A percentile compares a stretch with the other conserved stretches of the same genome.
These are phyloP conservation scores for Rhynchonycteris naso DNA, from an alignment of 2,797 vertebrate species.

Conservation along the genomic window DNA sequence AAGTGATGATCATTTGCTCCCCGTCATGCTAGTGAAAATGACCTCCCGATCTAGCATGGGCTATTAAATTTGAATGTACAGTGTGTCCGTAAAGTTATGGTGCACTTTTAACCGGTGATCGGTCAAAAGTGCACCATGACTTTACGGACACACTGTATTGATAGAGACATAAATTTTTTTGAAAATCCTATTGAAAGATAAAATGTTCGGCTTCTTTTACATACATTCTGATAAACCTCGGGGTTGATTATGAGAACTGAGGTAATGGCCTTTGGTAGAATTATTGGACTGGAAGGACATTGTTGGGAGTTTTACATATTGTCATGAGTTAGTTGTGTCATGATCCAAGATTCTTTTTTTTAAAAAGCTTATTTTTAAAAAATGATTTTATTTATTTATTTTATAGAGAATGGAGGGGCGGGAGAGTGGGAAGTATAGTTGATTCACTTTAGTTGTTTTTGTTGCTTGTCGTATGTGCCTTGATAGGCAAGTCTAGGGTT, in stretches of 20 bases:
- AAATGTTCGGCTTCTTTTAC: not conserved
- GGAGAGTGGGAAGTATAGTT: too few relatives aligned
- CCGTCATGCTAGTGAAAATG: not conserved
- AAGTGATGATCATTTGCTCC: not conserved
- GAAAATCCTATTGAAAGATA: slow-evolving; percentile 36
- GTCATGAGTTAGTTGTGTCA: not conserved
- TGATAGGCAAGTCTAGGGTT: too few relatives aligned
- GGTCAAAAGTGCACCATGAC: too few relatives aligned
- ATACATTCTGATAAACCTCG: not conserved
- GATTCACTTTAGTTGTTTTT: too few relatives aligned
- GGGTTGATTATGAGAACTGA: not conserved
- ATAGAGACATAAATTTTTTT: slow-evolving; percentile 9
- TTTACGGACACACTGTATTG: too few relatives aligned
- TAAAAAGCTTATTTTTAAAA: too few relatives aligned
- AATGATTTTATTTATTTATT: too few relatives aligned
- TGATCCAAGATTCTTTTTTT: not conserved
- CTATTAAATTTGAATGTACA: slow-evolving; percentile 44
- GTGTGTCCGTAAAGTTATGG: too few relatives aligned
- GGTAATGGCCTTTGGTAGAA: not conserved
- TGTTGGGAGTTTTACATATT: slow-evolving; percentile 14
- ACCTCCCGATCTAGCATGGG: not conserved
- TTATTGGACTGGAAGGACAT: not conserved
- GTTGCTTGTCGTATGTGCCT: too few relatives aligned
- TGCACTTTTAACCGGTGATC: too few relatives aligned
- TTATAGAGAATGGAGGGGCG: too few relatives aligned